A percentile compares a stretch with the other conserved stretches of the same genome.
Evolutionary conservation across 2,888 invertebrate genomes (phyloP).

Genomic region (Chromoteleia sp.): DNA sequence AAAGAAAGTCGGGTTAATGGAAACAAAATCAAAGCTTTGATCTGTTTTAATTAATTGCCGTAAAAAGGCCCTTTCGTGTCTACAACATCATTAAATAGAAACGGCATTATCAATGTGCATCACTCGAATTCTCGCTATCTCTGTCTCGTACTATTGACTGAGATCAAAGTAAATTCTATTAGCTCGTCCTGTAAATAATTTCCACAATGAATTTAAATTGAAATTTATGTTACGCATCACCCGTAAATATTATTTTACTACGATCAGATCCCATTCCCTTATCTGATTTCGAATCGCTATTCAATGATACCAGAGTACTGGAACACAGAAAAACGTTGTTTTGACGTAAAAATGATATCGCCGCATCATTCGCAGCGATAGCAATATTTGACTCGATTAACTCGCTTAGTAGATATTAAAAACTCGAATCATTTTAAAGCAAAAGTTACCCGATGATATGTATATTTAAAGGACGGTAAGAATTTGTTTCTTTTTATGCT

Average conservation of each 20-base stretch:
- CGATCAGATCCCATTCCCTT: slow-evolving; percentile 40
- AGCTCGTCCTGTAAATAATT: slow-evolving; percentile 43
- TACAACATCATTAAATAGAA: slow-evolving; percentile 48
- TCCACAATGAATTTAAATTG: slow-evolving; percentile 58
- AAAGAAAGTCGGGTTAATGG: slow-evolving; percentile 34
- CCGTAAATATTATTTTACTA: slow-evolving; percentile 54
- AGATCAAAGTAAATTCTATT: slow-evolving; percentile 63
- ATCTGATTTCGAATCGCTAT: slow-evolving; percentile 37
- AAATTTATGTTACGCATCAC: slow-evolving; percentile 55
- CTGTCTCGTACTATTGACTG: slow-evolving; percentile 23
- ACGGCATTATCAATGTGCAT: slow-evolving; percentile 41
- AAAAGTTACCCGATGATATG: no score
- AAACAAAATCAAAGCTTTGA: slow-evolving; percentile 52
- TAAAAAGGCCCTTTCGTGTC: slow-evolving; percentile 31
- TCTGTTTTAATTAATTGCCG: slow-evolving; percentile 51
- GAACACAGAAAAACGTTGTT: slow-evolving; percentile 5
- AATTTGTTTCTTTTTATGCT: no score
- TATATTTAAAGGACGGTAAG: no score
- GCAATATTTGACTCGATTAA: slow-evolving; percentile 9
- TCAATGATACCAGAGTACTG: not conserved
- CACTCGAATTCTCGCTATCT: slow-evolving; percentile 15
- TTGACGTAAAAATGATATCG: slow-evolving; percentile 5
- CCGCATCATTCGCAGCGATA: slow-evolving; percentile 2
- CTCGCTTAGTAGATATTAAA: no score
- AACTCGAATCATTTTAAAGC: no score